A percentile compares a stretch with the other conserved stretches of the same genome.
These are phyloP conservation scores for Nanger granti DNA, from an alignment of 2,113 vertebrate genomes.

Conservation along the genomic window DNA sequence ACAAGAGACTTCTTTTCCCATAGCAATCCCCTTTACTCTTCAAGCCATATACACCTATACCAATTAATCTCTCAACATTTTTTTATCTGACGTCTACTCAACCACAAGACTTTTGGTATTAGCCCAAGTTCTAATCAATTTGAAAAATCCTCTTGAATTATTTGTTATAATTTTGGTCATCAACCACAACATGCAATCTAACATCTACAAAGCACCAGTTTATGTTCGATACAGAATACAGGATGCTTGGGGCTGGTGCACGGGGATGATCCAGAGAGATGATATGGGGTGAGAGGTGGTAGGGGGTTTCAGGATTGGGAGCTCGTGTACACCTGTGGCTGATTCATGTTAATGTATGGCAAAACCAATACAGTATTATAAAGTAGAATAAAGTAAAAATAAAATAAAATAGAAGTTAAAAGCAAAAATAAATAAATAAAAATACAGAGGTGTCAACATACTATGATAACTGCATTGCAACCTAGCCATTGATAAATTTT, in stretches of 20 bases:
- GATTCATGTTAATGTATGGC: too few species aligned
- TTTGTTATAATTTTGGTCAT: background rate
- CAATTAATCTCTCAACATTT: background rate
- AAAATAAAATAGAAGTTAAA: too few species aligned
- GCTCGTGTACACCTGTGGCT: too few species aligned
- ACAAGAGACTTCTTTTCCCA: background rate
- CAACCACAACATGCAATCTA: background rate
- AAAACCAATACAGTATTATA: too few species aligned
- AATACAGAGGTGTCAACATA: background rate
- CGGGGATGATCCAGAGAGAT: too few species aligned
- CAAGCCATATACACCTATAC: background rate
- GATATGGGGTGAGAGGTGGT: too few species aligned
- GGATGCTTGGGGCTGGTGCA: too few species aligned
- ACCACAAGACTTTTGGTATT: background rate
- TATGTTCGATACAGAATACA: too few species aligned
- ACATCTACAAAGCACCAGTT: fast-evolving
- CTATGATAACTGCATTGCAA: background rate
- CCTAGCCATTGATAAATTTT: background rate
- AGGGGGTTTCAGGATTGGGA: too few species aligned
- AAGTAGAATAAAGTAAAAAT: too few species aligned
- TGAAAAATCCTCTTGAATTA: background rate
- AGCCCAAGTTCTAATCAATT: background rate
- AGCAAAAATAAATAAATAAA: too few species aligned
- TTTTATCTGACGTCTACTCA: background rate
- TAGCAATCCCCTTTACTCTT: background rate